Conservation (phyloP, 92 coral and sea anemone genomes). For the Zoanthus sociatus region DNA sequence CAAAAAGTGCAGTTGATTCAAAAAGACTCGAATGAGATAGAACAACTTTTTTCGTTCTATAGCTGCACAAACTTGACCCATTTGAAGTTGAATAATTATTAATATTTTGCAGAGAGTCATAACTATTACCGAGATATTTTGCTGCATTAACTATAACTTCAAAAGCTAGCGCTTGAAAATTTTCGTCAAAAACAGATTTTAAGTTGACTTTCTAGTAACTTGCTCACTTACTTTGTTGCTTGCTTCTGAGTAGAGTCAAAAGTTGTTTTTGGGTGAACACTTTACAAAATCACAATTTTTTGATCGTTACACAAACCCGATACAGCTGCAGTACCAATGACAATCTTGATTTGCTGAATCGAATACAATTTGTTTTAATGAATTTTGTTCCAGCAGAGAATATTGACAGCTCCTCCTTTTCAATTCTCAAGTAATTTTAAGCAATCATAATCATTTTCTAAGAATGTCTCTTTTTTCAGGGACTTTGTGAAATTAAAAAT, state of each 20-base stretch:
- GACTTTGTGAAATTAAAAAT: slow-evolving; percentile 32
- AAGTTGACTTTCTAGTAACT: no score
- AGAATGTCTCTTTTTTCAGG: slow-evolving; percentile 2
- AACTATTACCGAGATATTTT: no score
- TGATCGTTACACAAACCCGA: background rate
- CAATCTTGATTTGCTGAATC: slow-evolving; percentile 2
- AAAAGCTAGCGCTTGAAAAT: no score
- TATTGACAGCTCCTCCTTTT: slow-evolving; percentile 21
- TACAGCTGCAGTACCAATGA: background rate
- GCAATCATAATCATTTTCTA: slow-evolving; percentile 32
- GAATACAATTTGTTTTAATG: background rate
- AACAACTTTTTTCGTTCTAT: no score
- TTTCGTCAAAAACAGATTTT: no score
- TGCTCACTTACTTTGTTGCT: background rate
- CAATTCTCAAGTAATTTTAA: slow-evolving; percentile 21
- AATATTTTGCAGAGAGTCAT: no score
- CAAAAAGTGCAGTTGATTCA: no score
- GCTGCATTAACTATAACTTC: no score
- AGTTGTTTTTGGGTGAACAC: background rate
- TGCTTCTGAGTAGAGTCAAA: background rate
- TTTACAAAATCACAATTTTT: background rate
- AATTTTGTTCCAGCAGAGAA: slow-evolving; percentile 13
- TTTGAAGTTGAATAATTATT: no score
- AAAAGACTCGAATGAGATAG: no score
- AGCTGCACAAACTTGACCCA: no score